These are phyloP conservation scores for Drosophila arawakana DNA, from an alignment of 1,140 invertebrate species.

Conservation along the genomic window DNA sequence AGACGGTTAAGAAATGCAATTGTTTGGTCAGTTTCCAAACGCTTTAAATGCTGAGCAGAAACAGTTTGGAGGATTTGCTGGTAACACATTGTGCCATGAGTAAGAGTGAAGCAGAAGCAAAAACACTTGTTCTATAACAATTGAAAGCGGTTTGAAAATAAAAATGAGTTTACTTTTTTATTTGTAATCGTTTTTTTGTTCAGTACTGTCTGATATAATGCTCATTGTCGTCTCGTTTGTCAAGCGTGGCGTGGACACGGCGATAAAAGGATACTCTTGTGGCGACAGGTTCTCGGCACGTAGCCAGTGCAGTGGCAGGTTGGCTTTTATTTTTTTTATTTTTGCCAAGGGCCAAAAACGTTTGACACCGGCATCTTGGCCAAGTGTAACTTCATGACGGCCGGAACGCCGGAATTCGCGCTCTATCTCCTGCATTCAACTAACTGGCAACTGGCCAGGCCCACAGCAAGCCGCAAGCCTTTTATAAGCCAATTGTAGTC, in stretches of 20 bases:
- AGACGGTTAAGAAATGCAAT: conserved; percentile 20
- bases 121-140: conserved; percentile 31
- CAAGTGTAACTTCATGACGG: conserved; percentile 38
- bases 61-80: background rate
- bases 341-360: conserved; percentile 21
- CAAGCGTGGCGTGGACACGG: conserved; percentile 28
- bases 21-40: background rate
- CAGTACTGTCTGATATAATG: conserved; percentile 5
- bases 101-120: background rate
- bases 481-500: conserved; percentile 40
- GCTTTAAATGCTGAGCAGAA: conserved; percentile 18
- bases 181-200: background rate
- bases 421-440: conserved; percentile 26
- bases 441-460: conserved; percentile 48
- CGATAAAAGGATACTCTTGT: conserved; percentile 38
- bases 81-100: background rate
- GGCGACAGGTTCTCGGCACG: conserved; percentile 53
- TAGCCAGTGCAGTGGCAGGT: conserved; percentile 23
- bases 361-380: conserved; percentile 30
- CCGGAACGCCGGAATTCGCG: conserved; percentile 27
- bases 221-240: conserved; percentile 30
- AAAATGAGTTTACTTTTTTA: conserved; percentile 12
- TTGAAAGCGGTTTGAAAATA: conserved; percentile 8
- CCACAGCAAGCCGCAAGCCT: conserved; percentile 20
- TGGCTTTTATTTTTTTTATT: background rate